Evolutionary conservation across 2,797 vertebrate species (phyloP), one percentile per base, ranked within the genome.

Genomic region (Sebastes steindachneri): DNA sequence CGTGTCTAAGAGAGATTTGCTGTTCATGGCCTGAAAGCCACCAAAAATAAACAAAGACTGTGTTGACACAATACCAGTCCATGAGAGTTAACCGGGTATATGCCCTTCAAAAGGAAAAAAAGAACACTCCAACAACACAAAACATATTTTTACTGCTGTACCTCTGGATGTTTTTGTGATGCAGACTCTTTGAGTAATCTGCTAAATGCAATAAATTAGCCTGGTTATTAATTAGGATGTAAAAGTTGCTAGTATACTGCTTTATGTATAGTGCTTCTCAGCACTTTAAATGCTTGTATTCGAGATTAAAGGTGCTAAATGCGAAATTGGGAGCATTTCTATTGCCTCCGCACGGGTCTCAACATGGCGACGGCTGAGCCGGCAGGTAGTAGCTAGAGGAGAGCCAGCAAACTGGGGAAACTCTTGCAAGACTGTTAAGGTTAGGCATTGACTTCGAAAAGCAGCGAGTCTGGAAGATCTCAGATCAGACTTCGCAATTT

Each of bases 41-140:
- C 62, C 79, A 78, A 79, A 90, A 85, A 85, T 82, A 93, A 93
- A 92, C 87, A 89, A 59, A 77, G 82, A 75, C 82, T 58, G 17
- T 92, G 91, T 93, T 94, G 87, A 92, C 87, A 89, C 48, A 92
- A 92, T 37, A 90, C 29, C 83, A 48, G 68, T 63, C 29, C 35
- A 69, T 5, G 12, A 58, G 60, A 71, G 26, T 55, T 67, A 29
- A 68, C 51, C 6, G 21, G 62, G 14, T 25, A 67, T 26, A 33
- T 73, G 68, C 48, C 78, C 76, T 88, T 86, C 33, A 35, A 60
- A 82, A 67, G 35, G 79, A 3, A 70, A 55, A 19, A 65, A 81
- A 26, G 26, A 80, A 89, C 35, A 41, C 28, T 75, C 14, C 25
- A 68, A 19, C 21, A 28, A 57, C n/a, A 73, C n/a, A 59, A 48